Conservation (phyloP, 2,888 invertebrate genomes). For the Latheticus oryzae region DNA sequence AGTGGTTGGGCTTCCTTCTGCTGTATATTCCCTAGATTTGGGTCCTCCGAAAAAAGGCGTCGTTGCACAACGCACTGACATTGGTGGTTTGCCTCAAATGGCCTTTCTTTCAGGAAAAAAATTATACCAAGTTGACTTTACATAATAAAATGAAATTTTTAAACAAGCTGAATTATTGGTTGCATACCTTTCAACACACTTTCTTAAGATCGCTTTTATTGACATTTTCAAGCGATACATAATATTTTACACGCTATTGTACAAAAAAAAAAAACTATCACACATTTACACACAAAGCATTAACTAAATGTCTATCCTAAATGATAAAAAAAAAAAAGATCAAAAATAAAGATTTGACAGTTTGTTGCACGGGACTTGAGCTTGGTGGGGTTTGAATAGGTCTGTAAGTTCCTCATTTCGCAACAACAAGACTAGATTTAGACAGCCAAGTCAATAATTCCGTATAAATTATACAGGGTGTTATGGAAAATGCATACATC, state of each 20-base stretch:
- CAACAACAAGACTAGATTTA: constrained; percentile 63
- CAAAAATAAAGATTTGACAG: constrained; percentile 27
- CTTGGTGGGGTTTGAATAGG: constrained; percentile 32
- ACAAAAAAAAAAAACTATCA: constrained; percentile 72
- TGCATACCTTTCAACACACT: no score
- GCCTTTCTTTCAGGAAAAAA: constrained; percentile 69
- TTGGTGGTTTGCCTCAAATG: constrained; percentile 65
- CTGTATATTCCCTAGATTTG: constrained; percentile 70
- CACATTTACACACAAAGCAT: constrained; percentile 66
- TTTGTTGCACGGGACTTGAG: constrained; percentile 31
- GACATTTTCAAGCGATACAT: constrained; percentile 65
- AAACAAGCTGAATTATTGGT: no score
- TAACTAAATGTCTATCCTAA: constrained; percentile 38
- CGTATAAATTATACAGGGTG: no score
- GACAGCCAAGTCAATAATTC: constrained; percentile 58
- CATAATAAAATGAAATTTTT: no score
- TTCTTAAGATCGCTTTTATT: constrained; percentile 53
- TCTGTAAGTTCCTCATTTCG: constrained; percentile 47
- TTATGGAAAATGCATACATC: no score
- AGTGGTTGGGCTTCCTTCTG: constrained; percentile 69
- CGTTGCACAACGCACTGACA: constrained; percentile 46
- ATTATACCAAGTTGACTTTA: constrained; percentile 68
- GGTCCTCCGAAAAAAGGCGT: constrained; percentile 64
- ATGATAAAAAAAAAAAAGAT: constrained; percentile 21
- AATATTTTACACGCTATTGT: constrained; percentile 70